Evolutionary conservation across 2,797 vertebrate species (phyloP).

Genomic region (Sebastes alutus): DNA sequence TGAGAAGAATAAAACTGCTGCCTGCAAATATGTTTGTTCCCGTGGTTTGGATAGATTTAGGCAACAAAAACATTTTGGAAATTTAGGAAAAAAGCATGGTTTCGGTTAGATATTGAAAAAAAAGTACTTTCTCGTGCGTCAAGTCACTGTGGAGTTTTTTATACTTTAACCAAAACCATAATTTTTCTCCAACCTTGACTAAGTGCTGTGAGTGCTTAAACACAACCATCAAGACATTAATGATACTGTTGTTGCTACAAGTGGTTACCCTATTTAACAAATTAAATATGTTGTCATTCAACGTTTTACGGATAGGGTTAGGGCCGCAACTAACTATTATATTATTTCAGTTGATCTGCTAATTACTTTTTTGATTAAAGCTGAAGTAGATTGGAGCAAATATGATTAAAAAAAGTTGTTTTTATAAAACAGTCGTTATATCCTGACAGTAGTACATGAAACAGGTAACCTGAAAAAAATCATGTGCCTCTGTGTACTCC

Average conservation of each 20-base stretch:
- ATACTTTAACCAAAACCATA: slow-evolving; percentile 1
- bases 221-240: not conserved
- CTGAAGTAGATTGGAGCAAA: too few relatives aligned
- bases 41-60: not conserved
- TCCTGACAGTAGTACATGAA: too few relatives aligned
- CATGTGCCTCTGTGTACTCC: too few relatives aligned
- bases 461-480: too few relatives aligned
- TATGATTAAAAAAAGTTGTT: too few relatives aligned
- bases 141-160: not conserved
- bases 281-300: not conserved
- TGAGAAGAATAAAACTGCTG: not conserved
- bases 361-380: not conserved
- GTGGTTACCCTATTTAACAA: not conserved
- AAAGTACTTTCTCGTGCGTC: not conserved
- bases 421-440: too few relatives aligned
- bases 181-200: not conserved
- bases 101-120: not conserved
- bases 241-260: not conserved
- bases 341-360: not conserved
- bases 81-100: not conserved
- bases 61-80: not conserved
- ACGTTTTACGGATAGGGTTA: not conserved
- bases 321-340: not conserved
- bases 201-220: not conserved
- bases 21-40: not conserved